Conservation (phyloP, 1,140 invertebrate species). For the Dolichoris vasculosae region DNA sequence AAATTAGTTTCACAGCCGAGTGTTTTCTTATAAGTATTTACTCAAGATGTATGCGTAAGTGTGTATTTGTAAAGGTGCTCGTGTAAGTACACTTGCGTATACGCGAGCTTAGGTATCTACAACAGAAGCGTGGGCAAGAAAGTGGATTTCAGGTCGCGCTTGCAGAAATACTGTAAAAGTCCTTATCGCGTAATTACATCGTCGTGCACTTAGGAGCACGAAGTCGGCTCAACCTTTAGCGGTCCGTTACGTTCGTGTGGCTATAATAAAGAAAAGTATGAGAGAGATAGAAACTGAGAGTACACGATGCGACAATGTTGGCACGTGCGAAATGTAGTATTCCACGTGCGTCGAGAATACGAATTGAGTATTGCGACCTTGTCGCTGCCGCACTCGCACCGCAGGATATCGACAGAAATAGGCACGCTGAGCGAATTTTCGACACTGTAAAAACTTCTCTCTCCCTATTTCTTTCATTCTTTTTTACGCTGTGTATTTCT, state of each 20-base stretch:
- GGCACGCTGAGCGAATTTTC: not conserved
- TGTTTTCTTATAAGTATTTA: not conserved
- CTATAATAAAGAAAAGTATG: not conserved
- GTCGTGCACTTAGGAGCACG: conserved; percentile 21
- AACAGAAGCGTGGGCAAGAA: not conserved
- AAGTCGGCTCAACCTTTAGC: conserved; percentile 7
- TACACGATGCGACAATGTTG: conserved; percentile 23
- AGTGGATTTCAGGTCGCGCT: not conserved
- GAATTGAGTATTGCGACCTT: conserved; percentile 50
- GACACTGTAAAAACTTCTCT: not conserved
- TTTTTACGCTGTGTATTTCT: not conserved
- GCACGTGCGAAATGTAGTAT: conserved; percentile 66
- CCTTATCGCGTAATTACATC: conserved; percentile 52
- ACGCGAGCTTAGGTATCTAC: not conserved
- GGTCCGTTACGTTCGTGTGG: conserved; percentile 1
- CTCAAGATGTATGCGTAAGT: not conserved
- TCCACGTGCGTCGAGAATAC: conserved; percentile 60
- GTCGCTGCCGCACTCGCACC: not conserved
- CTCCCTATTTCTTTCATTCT: not conserved
- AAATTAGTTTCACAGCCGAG: not conserved
- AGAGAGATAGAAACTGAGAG: not conserved
- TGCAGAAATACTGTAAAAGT: conserved; percentile 40
- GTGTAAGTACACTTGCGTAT: not conserved
- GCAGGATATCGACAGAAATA: conserved; percentile 2
- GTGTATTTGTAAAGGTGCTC: not conserved